Percentiles rank a stretch among this genome's conserved stretches.
These are phyloP conservation scores for Hymenopus coronatus DNA, from an alignment of 2,888 invertebrate species.

Conservation along the genomic window DNA sequence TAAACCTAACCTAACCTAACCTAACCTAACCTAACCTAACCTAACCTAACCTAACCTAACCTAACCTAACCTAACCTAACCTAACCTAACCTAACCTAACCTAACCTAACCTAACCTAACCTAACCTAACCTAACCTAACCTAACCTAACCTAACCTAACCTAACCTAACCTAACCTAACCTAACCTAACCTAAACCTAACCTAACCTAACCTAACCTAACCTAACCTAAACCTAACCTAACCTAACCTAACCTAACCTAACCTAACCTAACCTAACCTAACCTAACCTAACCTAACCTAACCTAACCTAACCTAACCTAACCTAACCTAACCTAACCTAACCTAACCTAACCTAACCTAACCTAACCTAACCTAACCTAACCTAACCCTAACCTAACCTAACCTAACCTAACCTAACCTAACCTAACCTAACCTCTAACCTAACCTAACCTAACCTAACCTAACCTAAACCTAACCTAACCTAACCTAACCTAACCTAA, in stretches of 20 bases:
- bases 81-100: not conserved
- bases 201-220: conserved; percentile 37
- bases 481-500: conserved; percentile 3
- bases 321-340: conserved; percentile 37
- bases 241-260: conserved; percentile 37
- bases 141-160: too few species aligned
- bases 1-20: conserved; percentile 17
- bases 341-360: conserved; percentile 37
- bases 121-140: too few species aligned
- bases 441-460: too few species aligned
- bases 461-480: not conserved
- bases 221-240: conserved; percentile 34
- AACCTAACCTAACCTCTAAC: too few species aligned
- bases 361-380: conserved; percentile 36
- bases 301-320: conserved; percentile 37
- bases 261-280: conserved; percentile 35
- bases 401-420: too few species aligned
- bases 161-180: conserved; percentile 31
- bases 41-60: conserved; percentile 17
- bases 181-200: not conserved
- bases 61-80: not conserved
- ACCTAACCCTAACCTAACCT: too few species aligned
- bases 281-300: conserved; percentile 38
- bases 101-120: too few species aligned
- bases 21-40: conserved; percentile 15